These are phyloP conservation scores for Probaryconus sp. DNA, from an alignment of 1,140 invertebrate genomes.

Conservation along the genomic window DNA sequence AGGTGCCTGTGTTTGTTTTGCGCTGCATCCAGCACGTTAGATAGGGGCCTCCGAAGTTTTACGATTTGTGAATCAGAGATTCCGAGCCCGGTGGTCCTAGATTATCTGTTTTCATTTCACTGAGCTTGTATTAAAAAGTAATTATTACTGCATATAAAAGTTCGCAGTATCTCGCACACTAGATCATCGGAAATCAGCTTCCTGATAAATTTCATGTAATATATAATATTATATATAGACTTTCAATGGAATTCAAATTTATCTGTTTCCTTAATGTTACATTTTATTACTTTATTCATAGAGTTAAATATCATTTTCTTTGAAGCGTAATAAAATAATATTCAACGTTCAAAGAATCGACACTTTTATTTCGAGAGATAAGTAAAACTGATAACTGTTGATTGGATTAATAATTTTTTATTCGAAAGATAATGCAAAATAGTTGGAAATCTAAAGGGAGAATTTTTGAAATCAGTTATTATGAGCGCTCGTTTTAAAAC, in stretches of 20 bases:
- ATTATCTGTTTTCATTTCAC: conserved; percentile 49
- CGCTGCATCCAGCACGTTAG: conserved; percentile 25
- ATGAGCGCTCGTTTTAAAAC: too few relatives aligned
- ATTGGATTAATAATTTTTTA: too few relatives aligned
- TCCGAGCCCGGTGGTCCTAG: conserved; percentile 54
- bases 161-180: conserved; percentile 6
- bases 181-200: conserved; percentile 34
- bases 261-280: conserved; percentile 20
- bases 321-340: conserved; percentile 21
- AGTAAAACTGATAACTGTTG: too few relatives aligned
- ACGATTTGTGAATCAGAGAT: conserved; percentile 52
- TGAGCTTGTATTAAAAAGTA: conserved; percentile 45
- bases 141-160: conserved; percentile 55
- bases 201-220: conserved; percentile 30
- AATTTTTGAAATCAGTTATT: too few relatives aligned
- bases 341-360: background rate
- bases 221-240: conserved; percentile 21
- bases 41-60: conserved; percentile 57
- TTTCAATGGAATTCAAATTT: conserved; percentile 5
- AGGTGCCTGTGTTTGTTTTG: conserved; percentile 55
- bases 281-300: conserved; percentile 30
- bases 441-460: too few relatives aligned
- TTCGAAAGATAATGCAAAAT: too few relatives aligned
- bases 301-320: conserved; percentile 16
- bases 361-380: conserved; percentile 9